A percentile compares a stretch with the other conserved stretches of the same genome.
These are phyloP conservation scores for Athene cunicularia DNA, from an alignment of 2,113 vertebrate species.

Conservation along the genomic window DNA sequence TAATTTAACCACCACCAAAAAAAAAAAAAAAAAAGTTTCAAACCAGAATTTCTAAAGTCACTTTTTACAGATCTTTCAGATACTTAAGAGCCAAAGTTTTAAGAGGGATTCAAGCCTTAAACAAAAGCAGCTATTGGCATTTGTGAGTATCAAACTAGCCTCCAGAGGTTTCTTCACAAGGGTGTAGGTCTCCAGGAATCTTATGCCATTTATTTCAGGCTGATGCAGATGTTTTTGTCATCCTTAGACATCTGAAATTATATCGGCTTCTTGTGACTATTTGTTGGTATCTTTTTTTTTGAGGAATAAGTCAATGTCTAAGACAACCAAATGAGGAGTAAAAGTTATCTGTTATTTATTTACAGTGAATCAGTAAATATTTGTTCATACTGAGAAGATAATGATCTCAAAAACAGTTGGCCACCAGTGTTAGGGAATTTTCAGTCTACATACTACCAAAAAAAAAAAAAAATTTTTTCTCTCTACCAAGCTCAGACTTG, in stretches of 20 bases:
- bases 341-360: neutral
- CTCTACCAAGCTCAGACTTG: neutral
- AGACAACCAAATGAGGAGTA: neutral
- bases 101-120: neutral
- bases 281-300: neutral
- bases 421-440: neutral
- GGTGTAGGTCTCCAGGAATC: neutral
- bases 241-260: neutral
- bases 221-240: neutral
- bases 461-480: neutral
- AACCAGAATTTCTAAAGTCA: neutral
- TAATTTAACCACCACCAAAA: neutral
- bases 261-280: neutral
- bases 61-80: neutral
- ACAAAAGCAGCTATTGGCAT: neutral
- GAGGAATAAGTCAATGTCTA: neutral
- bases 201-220: neutral
- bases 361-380: neutral
- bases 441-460: neutral
- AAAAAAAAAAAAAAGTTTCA: neutral
- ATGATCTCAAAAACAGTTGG: neutral
- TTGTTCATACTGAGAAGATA: neutral
- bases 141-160: neutral
- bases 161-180: neutral
- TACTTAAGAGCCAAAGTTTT: neutral